Evolutionary conservation across 2,888 invertebrate genomes (phyloP), one percentile per base, ranked within the genome.

Genomic region (Dolichomitus sp.): DNA sequence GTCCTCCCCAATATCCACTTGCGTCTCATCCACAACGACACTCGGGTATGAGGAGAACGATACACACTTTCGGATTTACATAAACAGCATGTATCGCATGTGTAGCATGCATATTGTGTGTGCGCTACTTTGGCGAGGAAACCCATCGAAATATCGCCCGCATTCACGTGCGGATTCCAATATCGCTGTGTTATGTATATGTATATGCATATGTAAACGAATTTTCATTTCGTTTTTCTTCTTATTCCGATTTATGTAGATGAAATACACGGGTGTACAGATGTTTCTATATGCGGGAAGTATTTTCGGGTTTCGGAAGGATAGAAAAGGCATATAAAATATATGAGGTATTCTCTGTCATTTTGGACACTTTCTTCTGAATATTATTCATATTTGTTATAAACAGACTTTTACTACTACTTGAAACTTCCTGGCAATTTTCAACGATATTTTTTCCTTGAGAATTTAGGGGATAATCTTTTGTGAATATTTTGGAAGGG

Each of bases 21-120:
- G 81, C 95, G 96, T 84, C 95, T 98, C 84, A 95, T 97, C 89
- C 96, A 96, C 87, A 98, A 98, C 91, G 98, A 98, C 90, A 98
- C 98, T 0, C 96, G 97, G 97, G 98, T 98, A 95, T 3, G 65
- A 45, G 7, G 27, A 54, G 54, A 27, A 27, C 54, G 27, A 27
- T 14, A 23, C 27, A 54, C 27, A 27, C n/a, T 27, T 27, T 27
- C 6, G 14, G 54, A 54, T 54, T 54, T 54, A 27, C 54, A 54
- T 54, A 37, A 59, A 33, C 33, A 59, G 33, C 30, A 59, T 59
- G 37, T 37, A 37, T 59, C 33, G 30, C 59, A 59, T 11, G 57
- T 30, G 14, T 33, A 33, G 14, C 11, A n/a, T 17, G 52, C 17
- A 19, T 52, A 9, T 52, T 14, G 4, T 17, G 40, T 2, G 48